Evolutionary conservation across 2,888 invertebrate genomes (phyloP), one percentile per base, ranked within the genome.

Genomic region (Automeris io): DNA sequence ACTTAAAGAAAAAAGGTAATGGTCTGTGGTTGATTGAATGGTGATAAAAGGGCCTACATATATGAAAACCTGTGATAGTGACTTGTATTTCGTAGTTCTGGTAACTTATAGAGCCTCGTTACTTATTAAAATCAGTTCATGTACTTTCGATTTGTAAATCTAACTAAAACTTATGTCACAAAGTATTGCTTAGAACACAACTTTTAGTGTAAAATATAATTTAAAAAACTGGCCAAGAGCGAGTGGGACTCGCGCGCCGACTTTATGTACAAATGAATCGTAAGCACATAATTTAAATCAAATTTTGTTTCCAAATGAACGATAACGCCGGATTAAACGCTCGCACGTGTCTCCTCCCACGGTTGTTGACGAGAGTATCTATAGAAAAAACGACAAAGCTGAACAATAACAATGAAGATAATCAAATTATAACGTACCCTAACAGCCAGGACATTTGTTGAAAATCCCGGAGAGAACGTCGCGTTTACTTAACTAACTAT

Each of bases 261-360:
- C n/a, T n/a, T n/a, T n/a, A n/a, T n/a, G 12, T 51, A 69, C 61
- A 61, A 66, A 59, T 68, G 59, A 8, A 29, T 16, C 29, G 2
- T 13, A n/a, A 16, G 61, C 52, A 55, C 57, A 58, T 70, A 70
- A 77, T 75, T 59, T 63, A 63, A 76, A 78, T 78, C 68, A 66
- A 71, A 72, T 71, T 66, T 63, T 55, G 56, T 68, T 71, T 70
- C 63, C 70, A 61, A 53, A 26, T 43, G 55, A 51, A 46, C 47
- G 67, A 45, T 38, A 52, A 31, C 49, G 46, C 23, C 44, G 49
- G 39, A 41, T 34, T 42, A 16, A 29, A 29, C 38, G 42, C 29
- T 11, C 39, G 47, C 75, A 74, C 69, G 62, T 76, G 78, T 26
- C n/a, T 19, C 35, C 50, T 76, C 77, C 51, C 78, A 77, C 69